Evolutionary conservation across 1,140 invertebrate genomes (phyloP).

Genomic region (Centruroides vittatus): DNA sequence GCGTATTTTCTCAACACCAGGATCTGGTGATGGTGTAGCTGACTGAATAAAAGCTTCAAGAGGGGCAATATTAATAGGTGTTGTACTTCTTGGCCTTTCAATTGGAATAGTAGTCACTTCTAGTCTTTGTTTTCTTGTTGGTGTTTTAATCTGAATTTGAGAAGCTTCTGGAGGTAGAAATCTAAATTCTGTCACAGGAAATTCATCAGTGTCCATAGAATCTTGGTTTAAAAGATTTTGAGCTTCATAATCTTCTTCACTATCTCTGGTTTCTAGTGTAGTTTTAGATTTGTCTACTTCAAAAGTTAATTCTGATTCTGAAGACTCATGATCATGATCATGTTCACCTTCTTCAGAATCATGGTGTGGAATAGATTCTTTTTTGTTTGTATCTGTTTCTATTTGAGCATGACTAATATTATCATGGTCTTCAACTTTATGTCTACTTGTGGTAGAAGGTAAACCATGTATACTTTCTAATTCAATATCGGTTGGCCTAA

Average conservation of each 20-base stretch:
- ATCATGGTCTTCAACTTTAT: too few relatives aligned
- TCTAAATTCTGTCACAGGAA: constrained; percentile 8
- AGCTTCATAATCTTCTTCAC: constrained; percentile 15
- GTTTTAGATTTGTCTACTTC: background rate
- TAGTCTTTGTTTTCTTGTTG: constrained; percentile 58
- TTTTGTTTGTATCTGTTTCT: too few relatives aligned
- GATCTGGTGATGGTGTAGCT: constrained; percentile 18
- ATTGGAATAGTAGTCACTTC: constrained; percentile 64
- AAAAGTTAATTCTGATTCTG: constrained; percentile 11
- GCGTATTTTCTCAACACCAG: constrained; percentile 20
- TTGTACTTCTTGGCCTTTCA: constrained; percentile 69
- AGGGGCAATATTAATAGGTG: constrained; percentile 57
- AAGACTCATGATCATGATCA: constrained; percentile 7
- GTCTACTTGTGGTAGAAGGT: too few relatives aligned
- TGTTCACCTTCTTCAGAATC: background rate
- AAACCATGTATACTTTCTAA: too few relatives aligned
- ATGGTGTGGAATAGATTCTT: too few relatives aligned
- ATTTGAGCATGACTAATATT: too few relatives aligned
- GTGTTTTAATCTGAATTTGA: constrained; percentile 28
- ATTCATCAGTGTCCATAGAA: constrained; percentile 19
- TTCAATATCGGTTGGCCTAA: too few relatives aligned
- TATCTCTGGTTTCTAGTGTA: background rate
- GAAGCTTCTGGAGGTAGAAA: constrained; percentile 1
- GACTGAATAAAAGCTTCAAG: constrained; percentile 51
- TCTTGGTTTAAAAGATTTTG: constrained; percentile 18